These are phyloP conservation scores for Saxidomus purpurata DNA, from an alignment of 1,140 invertebrate genomes.

Conservation along the genomic window DNA sequence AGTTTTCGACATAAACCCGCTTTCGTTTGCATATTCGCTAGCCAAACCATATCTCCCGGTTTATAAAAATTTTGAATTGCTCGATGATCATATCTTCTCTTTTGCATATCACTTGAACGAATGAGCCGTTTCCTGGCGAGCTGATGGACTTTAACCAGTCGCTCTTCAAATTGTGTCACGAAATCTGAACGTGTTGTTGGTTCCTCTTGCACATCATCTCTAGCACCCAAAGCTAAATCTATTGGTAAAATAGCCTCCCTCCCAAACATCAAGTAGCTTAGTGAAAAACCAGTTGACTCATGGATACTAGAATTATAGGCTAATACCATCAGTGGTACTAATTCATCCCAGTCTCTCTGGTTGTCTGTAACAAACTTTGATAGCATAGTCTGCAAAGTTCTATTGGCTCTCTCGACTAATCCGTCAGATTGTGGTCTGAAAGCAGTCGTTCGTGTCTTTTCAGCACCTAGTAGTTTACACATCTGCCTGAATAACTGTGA, in stretches of 20 bases:
- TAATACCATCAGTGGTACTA: slow-evolving; percentile 44
- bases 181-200: not conserved
- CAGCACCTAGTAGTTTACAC: slow-evolving; percentile 52
- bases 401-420: slow-evolving; percentile 69
- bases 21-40: slow-evolving; percentile 13
- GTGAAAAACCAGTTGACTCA: slow-evolving; percentile 35
- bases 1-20: not conserved
- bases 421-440: slow-evolving; percentile 68
- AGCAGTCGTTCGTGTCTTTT: slow-evolving; percentile 60
- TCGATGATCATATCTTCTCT: not conserved
- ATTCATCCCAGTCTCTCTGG: slow-evolving; percentile 60
- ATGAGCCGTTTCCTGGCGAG: not conserved
- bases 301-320: slow-evolving; percentile 36
- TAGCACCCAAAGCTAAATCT: slow-evolving; percentile 31
- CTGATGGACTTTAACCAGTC: not conserved
- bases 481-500: slow-evolving; percentile 56
- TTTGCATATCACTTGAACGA: slow-evolving; percentile 3
- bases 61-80: not conserved
- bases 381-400: slow-evolving; percentile 57
- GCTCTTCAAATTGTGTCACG: not conserved
- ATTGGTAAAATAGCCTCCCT: slow-evolving; percentile 50
- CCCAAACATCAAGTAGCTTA: slow-evolving; percentile 64
- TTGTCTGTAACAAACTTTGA: not conserved
- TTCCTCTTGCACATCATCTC: not conserved
- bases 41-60: not conserved